phyloP scores from a whole-genome alignment of 1,140 invertebrate species.

The Hycleus phaleratus region DNA sequence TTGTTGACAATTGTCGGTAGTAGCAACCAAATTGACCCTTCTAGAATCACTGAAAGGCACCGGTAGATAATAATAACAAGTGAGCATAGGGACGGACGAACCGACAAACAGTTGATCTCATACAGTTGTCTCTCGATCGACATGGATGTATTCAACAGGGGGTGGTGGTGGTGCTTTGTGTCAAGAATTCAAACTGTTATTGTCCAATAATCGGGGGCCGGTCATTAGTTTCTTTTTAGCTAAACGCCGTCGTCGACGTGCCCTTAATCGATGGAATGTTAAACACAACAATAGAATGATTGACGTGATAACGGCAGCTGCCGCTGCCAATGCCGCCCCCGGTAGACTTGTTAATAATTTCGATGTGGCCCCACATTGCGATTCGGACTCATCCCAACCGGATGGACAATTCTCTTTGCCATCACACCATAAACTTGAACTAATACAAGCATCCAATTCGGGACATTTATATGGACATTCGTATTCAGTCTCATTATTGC shows the following conservation, averaged over 20 bases:
- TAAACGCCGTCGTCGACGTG: constrained; percentile 40
- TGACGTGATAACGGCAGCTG: constrained; percentile 47
- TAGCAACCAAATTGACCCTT: too few relatives aligned
- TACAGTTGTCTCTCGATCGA: constrained; percentile 81
- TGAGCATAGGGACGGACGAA: constrained; percentile 41
- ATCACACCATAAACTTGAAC: constrained; percentile 78
- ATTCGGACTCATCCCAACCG: constrained; percentile 71
- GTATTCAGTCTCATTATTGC: constrained; percentile 50
- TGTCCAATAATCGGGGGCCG: constrained; percentile 33
- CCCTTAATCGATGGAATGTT: constrained; percentile 37
- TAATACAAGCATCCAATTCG: constrained; percentile 83
- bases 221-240: constrained; percentile 49
- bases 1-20: too few relatives aligned
- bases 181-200: constrained; percentile 54
- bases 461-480: constrained; percentile 72
- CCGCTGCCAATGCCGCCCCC: constrained; percentile 49
- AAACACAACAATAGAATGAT: constrained; percentile 47
- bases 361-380: constrained; percentile 55
- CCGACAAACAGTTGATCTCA: constrained; percentile 45
- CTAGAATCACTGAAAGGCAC: constrained; percentile 35
- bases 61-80: constrained; percentile 35
- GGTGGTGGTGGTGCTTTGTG: constrained; percentile 62
- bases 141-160: constrained; percentile 76
- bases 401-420: constrained; percentile 76
- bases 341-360: constrained; percentile 38